Conservation (phyloP, 1,140 invertebrate genomes). For the Odontomachus brunneus region DNA sequence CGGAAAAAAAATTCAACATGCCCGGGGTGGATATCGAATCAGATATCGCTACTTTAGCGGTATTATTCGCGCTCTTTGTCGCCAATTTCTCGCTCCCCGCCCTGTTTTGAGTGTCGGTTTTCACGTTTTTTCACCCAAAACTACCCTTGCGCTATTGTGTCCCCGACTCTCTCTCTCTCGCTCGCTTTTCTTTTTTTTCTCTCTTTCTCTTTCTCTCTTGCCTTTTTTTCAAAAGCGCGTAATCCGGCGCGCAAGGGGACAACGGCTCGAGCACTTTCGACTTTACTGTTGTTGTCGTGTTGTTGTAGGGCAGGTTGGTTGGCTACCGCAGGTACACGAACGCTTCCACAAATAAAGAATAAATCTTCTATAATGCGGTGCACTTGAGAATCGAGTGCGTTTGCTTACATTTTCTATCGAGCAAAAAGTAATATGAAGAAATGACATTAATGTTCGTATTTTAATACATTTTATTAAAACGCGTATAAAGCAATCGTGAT, state of each 20-base stretch:
- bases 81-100: slow-evolving; percentile 82
- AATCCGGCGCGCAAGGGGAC: slow-evolving; percentile 82
- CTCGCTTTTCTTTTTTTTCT: not conserved
- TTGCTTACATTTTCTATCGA: not conserved
- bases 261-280: slow-evolving; percentile 79
- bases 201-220: slow-evolving; percentile 62
- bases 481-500: not conserved
- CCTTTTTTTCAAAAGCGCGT: slow-evolving; percentile 82
- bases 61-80: slow-evolving; percentile 83
- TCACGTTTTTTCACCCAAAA: slow-evolving; percentile 85
- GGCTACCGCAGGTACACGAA: slow-evolving; percentile 81
- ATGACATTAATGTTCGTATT: too few species aligned
- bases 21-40: slow-evolving; percentile 78
- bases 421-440: not conserved
- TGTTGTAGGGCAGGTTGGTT: slow-evolving; percentile 82
- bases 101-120: slow-evolving; percentile 85
- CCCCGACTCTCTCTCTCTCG: slow-evolving; percentile 51
- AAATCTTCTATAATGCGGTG: slow-evolving; percentile 58
- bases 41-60: slow-evolving; percentile 81
- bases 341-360: slow-evolving; percentile 57
- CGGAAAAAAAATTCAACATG: slow-evolving; percentile 53
- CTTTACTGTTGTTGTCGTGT: slow-evolving; percentile 75
- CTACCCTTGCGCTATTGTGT: slow-evolving; percentile 80
- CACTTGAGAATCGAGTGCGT: slow-evolving; percentile 37
- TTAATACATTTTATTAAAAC: not conserved